Evolutionary conservation across 2,113 vertebrate genomes (phyloP), one percentile per base, ranked within the genome.

Genomic region (Rhineura floridana): DNA sequence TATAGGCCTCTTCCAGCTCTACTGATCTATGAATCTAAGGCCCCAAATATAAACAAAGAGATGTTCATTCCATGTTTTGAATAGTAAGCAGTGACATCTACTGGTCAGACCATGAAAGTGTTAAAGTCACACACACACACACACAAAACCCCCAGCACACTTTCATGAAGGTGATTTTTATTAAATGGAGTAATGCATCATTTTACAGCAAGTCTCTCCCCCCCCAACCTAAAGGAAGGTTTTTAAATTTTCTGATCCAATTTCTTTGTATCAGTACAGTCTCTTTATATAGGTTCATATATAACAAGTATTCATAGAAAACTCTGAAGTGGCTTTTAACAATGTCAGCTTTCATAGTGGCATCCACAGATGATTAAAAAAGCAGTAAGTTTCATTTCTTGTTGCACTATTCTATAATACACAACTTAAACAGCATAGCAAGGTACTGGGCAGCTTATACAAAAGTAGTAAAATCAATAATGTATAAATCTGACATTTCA

Each of bases 191-290:
- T 97, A 98, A 98, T 96, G 97, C 97, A 97, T 96, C 96, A 97
- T 98, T 97, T 97, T 98, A 98, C 97, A 98, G 97, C 97, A 98
- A 98, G 97, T 96, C 96, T 97, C 94, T 97, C 95, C 96, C 97
- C 91, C 95, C 96, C 96, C 97, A 96, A 96, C 96, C 96, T 95
- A 95, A 96, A 97, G 91, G 95, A 96, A 92, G 96, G 94, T 94
- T 94, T 97, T 96, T 95, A 95, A 97, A 96, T 94, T 93, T 95
- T 96, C 96, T 96, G 95, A 93, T 95, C 95, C 95, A 96, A 97
- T 93, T 95, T 94, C 94, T 97, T 95, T 96, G 93, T 95, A 96
- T 96, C 95, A 95, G 96, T 97, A 97, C 97, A 96, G 95, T 97
- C 96, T 96, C 95, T 97, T 97, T 97, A 96, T 97, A 97, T 96